Evolutionary conservation across 2,113 vertebrate species (phyloP), one percentile per base, ranked within the genome.

Genomic region (Laterallus jamaicensis): DNA sequence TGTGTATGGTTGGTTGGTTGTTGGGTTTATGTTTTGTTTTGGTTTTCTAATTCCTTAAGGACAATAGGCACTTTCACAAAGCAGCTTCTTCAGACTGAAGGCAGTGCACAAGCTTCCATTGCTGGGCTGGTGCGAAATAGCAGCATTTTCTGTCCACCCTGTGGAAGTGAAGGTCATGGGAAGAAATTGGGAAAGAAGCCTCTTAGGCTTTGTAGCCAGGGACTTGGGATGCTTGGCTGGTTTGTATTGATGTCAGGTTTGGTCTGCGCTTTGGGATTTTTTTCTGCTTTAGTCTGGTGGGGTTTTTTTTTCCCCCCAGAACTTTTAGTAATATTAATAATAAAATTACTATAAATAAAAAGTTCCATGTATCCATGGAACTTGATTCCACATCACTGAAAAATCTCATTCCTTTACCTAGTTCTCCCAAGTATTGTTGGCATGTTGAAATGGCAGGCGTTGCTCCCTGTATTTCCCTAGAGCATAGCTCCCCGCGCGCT

Each of bases 41-140:
- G 42, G 42, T 39, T 15, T 11, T n/a, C 58, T 9, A 52, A 12
- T 52, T 68, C 19, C 77, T 49, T 47, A 42, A 64, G 58, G 35
- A 42, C 31, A 6, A 11, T 47, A 29, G 31, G 25, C 16, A 18
- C 11, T 83, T 47, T 56, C 25, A 32, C 71, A n/a, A 42, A 64
- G 62, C 42, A 15, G 10, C 32, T 55, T 59, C n/a, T 93, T 79
- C 74, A 71, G 35, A 15, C 31, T 40, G 55, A 67, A 89, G 73
- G 73, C 55, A 74, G 9, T 12, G 7, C 25, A 28, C 0, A 0
- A 75, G 15, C 69, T 92, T 47, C n/a, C 11, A 50, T 29, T 0
- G 0, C n/a, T 47, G 47, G 28, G 31, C 37, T 75, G 31, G 52
- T 52, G 17, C 56, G 80, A 86, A 88, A 67, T 7, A 86, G 22